These are phyloP conservation scores for Conger conger DNA, from an alignment of 2,113 vertebrate genomes.

Conservation along the genomic window DNA sequence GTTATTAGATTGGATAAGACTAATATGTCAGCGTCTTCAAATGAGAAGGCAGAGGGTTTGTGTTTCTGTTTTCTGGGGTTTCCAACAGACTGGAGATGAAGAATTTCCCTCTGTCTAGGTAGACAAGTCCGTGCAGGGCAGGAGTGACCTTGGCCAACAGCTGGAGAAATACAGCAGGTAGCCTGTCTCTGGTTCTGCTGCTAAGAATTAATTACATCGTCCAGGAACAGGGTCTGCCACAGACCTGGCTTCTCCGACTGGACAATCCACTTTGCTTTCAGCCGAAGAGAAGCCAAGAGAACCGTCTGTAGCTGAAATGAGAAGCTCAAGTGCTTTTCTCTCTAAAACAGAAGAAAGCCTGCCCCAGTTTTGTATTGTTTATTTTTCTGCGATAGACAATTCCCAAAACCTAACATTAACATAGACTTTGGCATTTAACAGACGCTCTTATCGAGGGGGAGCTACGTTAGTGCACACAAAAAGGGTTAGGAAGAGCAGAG, in stretches of 20 bases:
- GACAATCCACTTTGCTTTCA: not conserved
- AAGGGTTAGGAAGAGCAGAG: no score
- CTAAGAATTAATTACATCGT: not conserved
- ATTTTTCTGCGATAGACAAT: not conserved
- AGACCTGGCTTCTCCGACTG: not conserved
- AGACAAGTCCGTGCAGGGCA: not conserved
- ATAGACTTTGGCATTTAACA: not conserved
- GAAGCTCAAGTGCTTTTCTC: not conserved
- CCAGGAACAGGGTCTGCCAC: not conserved
- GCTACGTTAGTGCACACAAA: no score
- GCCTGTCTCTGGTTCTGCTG: not conserved
- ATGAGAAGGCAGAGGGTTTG: not conserved
- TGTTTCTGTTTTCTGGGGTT: not conserved
- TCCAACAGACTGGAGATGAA: not conserved
- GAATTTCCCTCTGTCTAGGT: not conserved
- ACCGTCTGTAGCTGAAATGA: not conserved
- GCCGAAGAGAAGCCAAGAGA: not conserved
- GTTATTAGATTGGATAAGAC: not conserved
- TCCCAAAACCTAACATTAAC: not conserved
- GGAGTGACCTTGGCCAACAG: not conserved
- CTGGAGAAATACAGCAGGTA: not conserved
- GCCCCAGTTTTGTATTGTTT: not conserved
- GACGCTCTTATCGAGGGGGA: not conserved
- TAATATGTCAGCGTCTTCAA: not conserved
- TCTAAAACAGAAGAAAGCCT: not conserved